A percentile compares a stretch with the other conserved stretches of the same genome.
Conservation (phyloP, 2,888 invertebrate genomes). For the Camponotus fellah region DNA sequence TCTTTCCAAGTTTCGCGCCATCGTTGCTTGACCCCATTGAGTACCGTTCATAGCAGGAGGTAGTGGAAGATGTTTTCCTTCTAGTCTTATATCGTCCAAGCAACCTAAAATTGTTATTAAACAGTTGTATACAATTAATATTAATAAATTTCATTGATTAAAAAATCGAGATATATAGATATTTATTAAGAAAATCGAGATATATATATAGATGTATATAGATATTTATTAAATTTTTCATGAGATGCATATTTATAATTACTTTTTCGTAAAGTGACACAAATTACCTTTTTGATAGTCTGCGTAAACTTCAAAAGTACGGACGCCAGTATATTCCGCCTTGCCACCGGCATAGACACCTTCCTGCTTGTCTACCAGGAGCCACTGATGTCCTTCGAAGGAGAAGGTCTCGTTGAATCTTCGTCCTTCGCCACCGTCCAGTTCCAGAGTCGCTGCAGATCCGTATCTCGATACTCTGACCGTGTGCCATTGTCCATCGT, state of each 20-base stretch:
- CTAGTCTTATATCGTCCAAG: slow-evolving; percentile 94
- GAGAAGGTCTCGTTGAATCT: slow-evolving; percentile 97
- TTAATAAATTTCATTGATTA: background rate
- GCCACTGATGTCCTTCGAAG: slow-evolving; percentile 96
- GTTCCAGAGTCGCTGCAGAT: slow-evolving; percentile 95
- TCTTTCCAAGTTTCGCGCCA: slow-evolving; percentile 96
- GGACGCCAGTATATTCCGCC: slow-evolving; percentile 97
- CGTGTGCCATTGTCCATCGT: slow-evolving; percentile 99
- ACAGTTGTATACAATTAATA: background rate
- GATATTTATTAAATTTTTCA: background rate
- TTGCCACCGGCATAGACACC: slow-evolving; percentile 98
- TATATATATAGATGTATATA: background rate
- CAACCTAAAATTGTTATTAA: slow-evolving; percentile 88
- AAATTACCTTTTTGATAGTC: slow-evolving; percentile 95
- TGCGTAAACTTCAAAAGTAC: slow-evolving; percentile 97
- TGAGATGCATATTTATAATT: background rate
- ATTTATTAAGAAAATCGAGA: background rate
- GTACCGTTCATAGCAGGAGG: slow-evolving; percentile 98
- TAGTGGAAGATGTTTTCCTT: slow-evolving; percentile 97
- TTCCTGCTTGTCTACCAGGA: slow-evolving; percentile 97
- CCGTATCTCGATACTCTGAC: slow-evolving; percentile 96
- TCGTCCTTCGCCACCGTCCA: slow-evolving; percentile 98
- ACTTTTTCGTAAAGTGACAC: background rate
- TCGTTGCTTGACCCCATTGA: slow-evolving; percentile 98
- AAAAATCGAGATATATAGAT: background rate